Evolutionary conservation across 2,113 vertebrate genomes (phyloP).

Genomic region (Caracal caracal): DNA sequence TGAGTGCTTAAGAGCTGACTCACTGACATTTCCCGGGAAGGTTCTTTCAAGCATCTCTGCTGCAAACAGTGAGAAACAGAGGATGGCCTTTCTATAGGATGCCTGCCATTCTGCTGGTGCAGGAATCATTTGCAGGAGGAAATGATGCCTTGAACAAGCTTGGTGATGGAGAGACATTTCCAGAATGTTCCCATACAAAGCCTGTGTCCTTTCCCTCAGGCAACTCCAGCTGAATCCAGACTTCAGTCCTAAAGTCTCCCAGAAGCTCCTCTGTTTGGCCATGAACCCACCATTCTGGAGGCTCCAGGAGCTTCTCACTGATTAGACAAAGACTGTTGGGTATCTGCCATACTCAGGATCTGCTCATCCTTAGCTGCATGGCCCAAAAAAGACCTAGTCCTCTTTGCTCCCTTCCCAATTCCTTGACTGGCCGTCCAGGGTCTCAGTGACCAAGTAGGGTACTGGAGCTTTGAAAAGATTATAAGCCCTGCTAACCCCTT

Average conservation of each 20-base stretch:
- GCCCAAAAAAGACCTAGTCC: constrained; percentile 50
- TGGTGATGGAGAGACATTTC: background rate
- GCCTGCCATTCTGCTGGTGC: background rate
- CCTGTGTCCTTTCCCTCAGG: background rate
- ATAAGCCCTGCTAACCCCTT: background rate
- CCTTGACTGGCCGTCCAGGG: constrained; percentile 31
- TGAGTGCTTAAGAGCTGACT: background rate
- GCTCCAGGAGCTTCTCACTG: background rate
- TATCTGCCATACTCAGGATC: background rate
- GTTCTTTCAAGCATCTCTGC: background rate
- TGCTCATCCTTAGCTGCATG: constrained; percentile 3
- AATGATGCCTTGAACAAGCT: background rate
- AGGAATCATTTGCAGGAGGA: background rate
- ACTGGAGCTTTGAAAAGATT: background rate
- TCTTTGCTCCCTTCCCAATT: background rate
- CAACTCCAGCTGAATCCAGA: background rate
- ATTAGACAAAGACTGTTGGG: constrained; percentile 56
- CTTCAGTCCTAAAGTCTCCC: background rate
- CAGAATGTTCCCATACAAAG: background rate
- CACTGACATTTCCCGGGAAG: background rate
- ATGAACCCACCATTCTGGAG: background rate
- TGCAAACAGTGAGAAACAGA: background rate
- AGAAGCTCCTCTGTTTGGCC: background rate
- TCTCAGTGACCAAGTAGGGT: background rate
- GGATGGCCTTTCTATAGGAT: background rate